phyloP scores from a whole-genome alignment of 2,888 invertebrate species.

The Zeuzera pyrina region DNA sequence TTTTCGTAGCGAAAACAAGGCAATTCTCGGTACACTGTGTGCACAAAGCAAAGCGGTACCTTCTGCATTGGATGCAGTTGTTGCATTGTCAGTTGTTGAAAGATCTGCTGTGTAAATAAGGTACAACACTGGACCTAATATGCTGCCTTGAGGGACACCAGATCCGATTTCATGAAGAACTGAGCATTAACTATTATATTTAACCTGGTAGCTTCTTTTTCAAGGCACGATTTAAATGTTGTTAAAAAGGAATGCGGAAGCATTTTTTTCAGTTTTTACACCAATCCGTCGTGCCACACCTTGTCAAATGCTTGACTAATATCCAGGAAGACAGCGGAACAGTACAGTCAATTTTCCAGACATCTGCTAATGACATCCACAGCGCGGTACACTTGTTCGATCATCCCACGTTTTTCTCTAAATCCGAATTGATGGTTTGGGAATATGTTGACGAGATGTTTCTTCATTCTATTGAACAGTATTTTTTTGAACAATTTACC shows the following conservation, averaged over 20 bases:
- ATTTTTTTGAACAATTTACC: constrained; percentile 6
- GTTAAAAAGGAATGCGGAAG: not conserved
- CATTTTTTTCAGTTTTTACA: not conserved
- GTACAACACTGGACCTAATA: not conserved
- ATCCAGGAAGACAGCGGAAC: constrained; percentile 6
- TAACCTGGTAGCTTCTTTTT: not conserved
- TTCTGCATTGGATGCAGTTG: not conserved
- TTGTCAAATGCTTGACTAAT: constrained; percentile 9
- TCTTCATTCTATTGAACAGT: constrained; percentile 1
- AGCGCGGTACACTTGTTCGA: constrained; percentile 1
- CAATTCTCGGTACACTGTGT: too few relatives aligned
- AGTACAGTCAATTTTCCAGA: not conserved
- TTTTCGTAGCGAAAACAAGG: too few relatives aligned
- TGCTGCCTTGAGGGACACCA: not conserved
- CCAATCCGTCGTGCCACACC: not conserved
- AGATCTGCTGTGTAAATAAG: not conserved
- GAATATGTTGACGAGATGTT: not conserved
- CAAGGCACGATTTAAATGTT: not conserved
- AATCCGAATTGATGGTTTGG: constrained; percentile 10
- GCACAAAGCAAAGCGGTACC: not conserved
- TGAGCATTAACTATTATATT: not conserved
- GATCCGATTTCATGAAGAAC: not conserved
- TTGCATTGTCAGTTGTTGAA: not conserved
- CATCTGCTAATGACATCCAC: not conserved
- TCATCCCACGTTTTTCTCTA: constrained; percentile 4